These are phyloP conservation scores for Xyliphius kryptos DNA, from an alignment of 2,113 vertebrate genomes.

Conservation along the genomic window DNA sequence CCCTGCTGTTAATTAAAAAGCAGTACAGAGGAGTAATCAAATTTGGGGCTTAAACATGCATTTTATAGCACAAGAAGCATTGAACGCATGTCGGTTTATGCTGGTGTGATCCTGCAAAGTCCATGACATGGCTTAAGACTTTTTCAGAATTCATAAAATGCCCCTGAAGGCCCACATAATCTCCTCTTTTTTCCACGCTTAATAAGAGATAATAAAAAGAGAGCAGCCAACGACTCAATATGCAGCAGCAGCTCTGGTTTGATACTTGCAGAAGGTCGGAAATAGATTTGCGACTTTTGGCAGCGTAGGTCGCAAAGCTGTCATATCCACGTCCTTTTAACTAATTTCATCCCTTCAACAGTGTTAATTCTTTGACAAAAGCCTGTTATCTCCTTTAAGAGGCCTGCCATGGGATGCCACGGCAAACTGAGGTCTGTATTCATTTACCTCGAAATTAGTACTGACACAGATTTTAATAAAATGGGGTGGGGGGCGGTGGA, in stretches of 20 bases:
- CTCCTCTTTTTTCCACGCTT: slow-evolving; percentile 54
- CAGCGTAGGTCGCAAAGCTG: slow-evolving; percentile 50
- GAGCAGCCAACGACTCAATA: slow-evolving; percentile 64
- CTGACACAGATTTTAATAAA: slow-evolving; percentile 63
- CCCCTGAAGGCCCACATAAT: slow-evolving; percentile 64
- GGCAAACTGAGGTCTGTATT: slow-evolving; percentile 71
- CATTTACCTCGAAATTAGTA: slow-evolving; percentile 61
- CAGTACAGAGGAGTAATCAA: slow-evolving; percentile 60
- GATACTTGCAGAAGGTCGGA: slow-evolving; percentile 64
- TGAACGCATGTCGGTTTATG: slow-evolving; percentile 23
- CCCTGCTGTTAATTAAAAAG: slow-evolving; percentile 64
- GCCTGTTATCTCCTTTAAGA: slow-evolving; percentile 71
- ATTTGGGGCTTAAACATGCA: slow-evolving; percentile 63
- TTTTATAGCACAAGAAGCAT: slow-evolving; percentile 31
- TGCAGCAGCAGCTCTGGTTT: slow-evolving; percentile 65
- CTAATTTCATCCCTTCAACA: slow-evolving; percentile 53
- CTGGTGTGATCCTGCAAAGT: slow-evolving; percentile 54
- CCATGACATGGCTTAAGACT: slow-evolving; percentile 63
- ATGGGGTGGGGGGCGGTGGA: background rate
- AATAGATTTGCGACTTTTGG: slow-evolving; percentile 69
- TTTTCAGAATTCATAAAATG: slow-evolving; percentile 60
- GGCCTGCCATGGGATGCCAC: slow-evolving; percentile 61
- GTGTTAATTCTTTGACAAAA: slow-evolving; percentile 68
- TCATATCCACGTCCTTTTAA: slow-evolving; percentile 39
- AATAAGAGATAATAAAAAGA: slow-evolving; percentile 69